Evolutionary conservation across 2,888 invertebrate species (phyloP).

Genomic region (Mesodorylaimus sp.): DNA sequence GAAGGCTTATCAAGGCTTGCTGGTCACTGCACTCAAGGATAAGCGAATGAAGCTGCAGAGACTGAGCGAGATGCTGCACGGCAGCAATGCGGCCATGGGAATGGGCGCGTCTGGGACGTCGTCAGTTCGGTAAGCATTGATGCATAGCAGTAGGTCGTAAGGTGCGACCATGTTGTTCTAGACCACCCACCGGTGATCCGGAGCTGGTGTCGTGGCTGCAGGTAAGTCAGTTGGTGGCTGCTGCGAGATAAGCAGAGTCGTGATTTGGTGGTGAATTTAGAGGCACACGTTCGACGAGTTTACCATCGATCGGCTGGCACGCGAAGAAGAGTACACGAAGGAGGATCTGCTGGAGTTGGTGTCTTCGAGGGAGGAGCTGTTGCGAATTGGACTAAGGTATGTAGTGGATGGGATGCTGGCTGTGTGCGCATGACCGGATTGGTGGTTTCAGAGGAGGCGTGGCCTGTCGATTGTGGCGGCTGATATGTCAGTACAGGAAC

Average conservation of each 20-base stretch:
- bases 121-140: no score
- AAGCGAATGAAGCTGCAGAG: conserved; percentile 46
- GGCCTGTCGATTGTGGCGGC: conserved; percentile 65
- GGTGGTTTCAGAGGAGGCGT: conserved; percentile 50
- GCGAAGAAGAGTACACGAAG: conserved; percentile 53
- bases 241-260: no score
- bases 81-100: conserved; percentile 26
- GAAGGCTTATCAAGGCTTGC: conserved; percentile 49
- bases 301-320: conserved; percentile 44
- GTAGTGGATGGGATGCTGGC: conserved; percentile 14
- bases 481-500: conserved; percentile 42
- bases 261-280: no score
- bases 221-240: conserved; percentile 37
- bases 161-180: no score
- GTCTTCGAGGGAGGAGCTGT: conserved; percentile 55
- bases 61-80: conserved; percentile 34
- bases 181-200: conserved; percentile 31
- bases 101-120: not conserved
- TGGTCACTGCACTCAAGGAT: conserved; percentile 51
- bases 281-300: conserved; percentile 41
- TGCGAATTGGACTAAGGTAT: conserved; percentile 56
- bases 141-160: no score
- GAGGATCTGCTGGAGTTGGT: conserved; percentile 59
- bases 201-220: conserved; percentile 53
- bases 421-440: not conserved